Percentiles rank a stretch among this genome's conserved stretches.
These are phyloP conservation scores for Urocolius indicus DNA, from an alignment of 2,113 vertebrate genomes.

Conservation along the genomic window DNA sequence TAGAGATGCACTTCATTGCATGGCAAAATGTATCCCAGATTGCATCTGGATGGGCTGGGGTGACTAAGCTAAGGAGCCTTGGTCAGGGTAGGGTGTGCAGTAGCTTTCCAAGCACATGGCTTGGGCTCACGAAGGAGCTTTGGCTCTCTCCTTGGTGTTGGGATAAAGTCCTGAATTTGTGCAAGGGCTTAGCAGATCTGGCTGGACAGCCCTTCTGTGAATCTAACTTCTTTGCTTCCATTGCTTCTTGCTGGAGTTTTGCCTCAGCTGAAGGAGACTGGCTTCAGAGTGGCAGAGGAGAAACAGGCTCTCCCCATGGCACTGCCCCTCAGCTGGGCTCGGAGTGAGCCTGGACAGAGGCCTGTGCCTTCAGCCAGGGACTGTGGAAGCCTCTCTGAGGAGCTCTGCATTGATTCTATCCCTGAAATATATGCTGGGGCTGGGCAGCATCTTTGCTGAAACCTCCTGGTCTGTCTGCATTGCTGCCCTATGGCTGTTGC, in stretches of 20 bases:
- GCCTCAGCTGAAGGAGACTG: neutral
- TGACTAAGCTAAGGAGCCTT: neutral
- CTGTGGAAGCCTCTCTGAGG: neutral
- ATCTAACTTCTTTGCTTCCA: neutral
- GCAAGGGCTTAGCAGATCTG: neutral
- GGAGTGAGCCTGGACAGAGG: neutral
- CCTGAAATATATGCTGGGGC: neutral
- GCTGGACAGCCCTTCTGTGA: fast-evolving
- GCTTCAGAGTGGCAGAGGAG: neutral
- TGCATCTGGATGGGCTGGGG: fast-evolving
- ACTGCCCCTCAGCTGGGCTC: neutral
- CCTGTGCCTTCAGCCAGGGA: neutral
- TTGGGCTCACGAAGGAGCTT: neutral
- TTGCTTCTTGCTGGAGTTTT: neutral
- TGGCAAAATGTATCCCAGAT: neutral
- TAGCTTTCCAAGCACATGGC: neutral
- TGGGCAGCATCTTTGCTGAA: neutral
- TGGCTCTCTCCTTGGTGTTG: fast-evolving
- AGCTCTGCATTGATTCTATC: neutral
- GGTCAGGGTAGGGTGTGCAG: neutral
- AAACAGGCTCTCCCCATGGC: neutral
- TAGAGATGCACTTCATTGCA: neutral
- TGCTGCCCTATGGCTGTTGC: neutral
- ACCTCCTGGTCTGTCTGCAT: neutral
- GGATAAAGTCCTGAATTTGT: slow-evolving; percentile 3